Conservation (phyloP, 1,140 invertebrate genomes). For the Drosophila malerkotliana region DNA sequence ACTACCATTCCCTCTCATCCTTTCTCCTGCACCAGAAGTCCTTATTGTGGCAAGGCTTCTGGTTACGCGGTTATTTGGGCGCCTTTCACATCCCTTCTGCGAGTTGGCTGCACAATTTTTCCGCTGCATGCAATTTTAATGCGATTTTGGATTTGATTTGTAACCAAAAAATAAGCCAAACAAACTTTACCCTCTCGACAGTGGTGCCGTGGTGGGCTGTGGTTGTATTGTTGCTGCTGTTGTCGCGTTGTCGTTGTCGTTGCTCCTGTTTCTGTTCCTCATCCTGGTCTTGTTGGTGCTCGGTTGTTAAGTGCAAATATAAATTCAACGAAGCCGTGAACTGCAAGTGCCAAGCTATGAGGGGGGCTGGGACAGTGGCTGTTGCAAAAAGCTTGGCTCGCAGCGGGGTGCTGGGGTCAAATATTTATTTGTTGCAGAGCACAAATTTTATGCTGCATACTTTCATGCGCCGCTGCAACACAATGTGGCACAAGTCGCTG, state of each 20-base stretch:
- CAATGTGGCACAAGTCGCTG: conserved; percentile 42
- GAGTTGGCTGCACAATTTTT: conserved; percentile 54
- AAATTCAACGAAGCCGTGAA: conserved; percentile 71
- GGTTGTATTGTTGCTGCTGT: conserved; percentile 40
- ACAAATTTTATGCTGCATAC: conserved; percentile 75
- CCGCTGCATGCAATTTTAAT: conserved; percentile 79
- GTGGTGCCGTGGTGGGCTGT: conserved; percentile 42
- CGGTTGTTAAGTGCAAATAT: conserved; percentile 80
- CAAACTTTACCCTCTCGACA: conserved; percentile 64
- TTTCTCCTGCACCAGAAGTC: conserved; percentile 8
- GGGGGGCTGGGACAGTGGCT: not conserved
- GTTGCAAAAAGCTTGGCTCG: conserved; percentile 19
- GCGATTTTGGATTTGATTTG: conserved; percentile 80
- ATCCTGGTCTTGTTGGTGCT: conserved; percentile 48
- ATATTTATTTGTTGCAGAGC: conserved; percentile 79
- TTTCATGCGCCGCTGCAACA: conserved; percentile 72
- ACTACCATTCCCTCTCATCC: not conserved
- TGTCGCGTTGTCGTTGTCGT: conserved; percentile 23
- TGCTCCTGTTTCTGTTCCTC: conserved; percentile 18
- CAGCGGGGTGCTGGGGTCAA: conserved; percentile 35
- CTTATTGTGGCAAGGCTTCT: conserved; percentile 50
- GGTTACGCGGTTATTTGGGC: conserved; percentile 56
- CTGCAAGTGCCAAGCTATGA: conserved; percentile 29
- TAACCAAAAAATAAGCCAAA: conserved; percentile 79
- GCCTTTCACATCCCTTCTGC: conserved; percentile 37